Evolutionary conservation across 2,797 vertebrate genomes (phyloP).

Genomic region (Anniella stebbinsi): DNA sequence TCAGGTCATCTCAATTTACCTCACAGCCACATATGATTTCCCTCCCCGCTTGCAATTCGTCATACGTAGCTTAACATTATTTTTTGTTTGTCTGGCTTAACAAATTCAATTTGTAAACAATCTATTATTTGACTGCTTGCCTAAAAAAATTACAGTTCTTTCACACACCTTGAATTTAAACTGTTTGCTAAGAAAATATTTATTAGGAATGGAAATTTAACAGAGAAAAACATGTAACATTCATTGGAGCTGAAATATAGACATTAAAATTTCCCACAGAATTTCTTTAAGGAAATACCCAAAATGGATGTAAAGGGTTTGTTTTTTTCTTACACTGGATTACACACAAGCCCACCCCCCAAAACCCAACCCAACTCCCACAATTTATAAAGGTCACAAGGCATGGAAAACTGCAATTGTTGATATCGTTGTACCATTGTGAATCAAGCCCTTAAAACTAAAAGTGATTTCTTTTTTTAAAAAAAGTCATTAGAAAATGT

Average conservation of each 20-base stretch:
- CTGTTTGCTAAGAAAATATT: conserved; percentile 79
- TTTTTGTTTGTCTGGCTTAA: background rate
- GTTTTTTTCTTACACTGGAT: conserved; percentile 71
- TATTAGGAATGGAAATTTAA: conserved; percentile 76
- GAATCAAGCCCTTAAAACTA: conserved; percentile 83
- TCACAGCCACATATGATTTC: conserved; percentile 5
- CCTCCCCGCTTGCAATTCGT: background rate
- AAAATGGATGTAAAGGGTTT: conserved; percentile 70
- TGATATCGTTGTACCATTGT: conserved; percentile 73
- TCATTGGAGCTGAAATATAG: conserved; percentile 74
- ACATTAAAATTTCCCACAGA: conserved; percentile 73
- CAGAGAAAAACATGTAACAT: conserved; percentile 77
- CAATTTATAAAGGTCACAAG: conserved; percentile 68
- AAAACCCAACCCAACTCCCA: conserved; percentile 56
- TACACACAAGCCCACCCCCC: conserved; percentile 70
- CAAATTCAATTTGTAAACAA: conserved; percentile 58
- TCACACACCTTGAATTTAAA: conserved; percentile 62
- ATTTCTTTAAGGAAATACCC: conserved; percentile 68
- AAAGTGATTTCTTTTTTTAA: conserved; percentile 71
- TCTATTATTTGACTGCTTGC: conserved; percentile 50
- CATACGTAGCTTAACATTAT: background rate
- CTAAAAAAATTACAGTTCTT: conserved; percentile 54
- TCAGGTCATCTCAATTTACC: conserved; percentile 18
- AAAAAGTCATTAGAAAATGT: conserved; percentile 76
- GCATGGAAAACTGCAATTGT: conserved; percentile 73